Percentiles rank a stretch among this genome's conserved stretches.
phyloP scores from a whole-genome alignment of 2,797 vertebrate species.

The Acrossocheilus wenchowensis region DNA sequence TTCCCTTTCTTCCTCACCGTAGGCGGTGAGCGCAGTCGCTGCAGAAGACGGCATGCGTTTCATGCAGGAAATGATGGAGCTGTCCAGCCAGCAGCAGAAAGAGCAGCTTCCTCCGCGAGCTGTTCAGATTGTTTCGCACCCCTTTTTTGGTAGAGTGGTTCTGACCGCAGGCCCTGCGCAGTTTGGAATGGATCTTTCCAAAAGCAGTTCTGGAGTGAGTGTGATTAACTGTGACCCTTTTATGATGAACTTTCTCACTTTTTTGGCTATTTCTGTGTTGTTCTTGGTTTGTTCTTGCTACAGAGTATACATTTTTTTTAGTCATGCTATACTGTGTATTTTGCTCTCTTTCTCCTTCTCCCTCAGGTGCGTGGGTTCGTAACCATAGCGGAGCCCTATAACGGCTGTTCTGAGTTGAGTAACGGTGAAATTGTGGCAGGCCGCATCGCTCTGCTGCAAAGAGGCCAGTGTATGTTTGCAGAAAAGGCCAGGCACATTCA shows the following conservation, averaged over 20 bases:
- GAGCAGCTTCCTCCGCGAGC: slow-evolving; percentile 97
- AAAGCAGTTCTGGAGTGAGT: slow-evolving; percentile 90
- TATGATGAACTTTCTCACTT: not conserved
- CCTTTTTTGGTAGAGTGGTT: slow-evolving; percentile 96
- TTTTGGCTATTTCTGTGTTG: not conserved
- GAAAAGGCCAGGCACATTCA: slow-evolving; percentile 97
- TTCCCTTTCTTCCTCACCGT: not conserved
- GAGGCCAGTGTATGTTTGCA: slow-evolving; percentile 99
- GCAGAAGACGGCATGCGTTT: slow-evolving; percentile 97
- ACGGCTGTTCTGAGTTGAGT: slow-evolving; percentile 90
- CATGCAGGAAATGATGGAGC: slow-evolving; percentile 99
- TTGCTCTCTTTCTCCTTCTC: not conserved
- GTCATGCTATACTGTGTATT: slow-evolving; percentile 12
- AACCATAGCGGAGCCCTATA: slow-evolving; percentile 92
- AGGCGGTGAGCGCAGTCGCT: slow-evolving; percentile 95
- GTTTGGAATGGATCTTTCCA: slow-evolving; percentile 94
- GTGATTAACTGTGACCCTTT: slow-evolving; percentile 24
- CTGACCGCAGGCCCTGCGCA: slow-evolving; percentile 96
- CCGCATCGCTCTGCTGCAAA: slow-evolving; percentile 93
- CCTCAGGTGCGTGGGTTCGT: slow-evolving; percentile 92
- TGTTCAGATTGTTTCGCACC: slow-evolving; percentile 95
- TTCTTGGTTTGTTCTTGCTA: slow-evolving; percentile 10
- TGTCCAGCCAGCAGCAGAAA: slow-evolving; percentile 98
- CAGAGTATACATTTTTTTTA: slow-evolving; percentile 7
- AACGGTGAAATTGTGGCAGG: slow-evolving; percentile 89